Evolutionary conservation across 2,113 vertebrate species (phyloP).

Genomic region (Isurus oxyrinchus): DNA sequence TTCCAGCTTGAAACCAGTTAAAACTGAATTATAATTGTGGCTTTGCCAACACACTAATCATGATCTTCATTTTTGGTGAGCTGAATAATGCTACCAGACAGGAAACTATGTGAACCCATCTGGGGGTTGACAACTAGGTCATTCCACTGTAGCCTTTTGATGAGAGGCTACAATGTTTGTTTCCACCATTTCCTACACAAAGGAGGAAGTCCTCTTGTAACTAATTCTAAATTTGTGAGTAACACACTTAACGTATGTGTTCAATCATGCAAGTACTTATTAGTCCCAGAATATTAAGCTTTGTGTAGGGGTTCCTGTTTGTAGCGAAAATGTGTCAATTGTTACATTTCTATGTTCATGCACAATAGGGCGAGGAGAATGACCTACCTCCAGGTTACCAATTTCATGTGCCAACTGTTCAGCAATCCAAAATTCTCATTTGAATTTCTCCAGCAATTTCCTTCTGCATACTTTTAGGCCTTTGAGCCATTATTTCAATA

Average conservation of each 20-base stretch:
- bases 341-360: background rate
- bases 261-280: background rate
- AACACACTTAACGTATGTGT: background rate
- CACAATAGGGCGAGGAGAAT: background rate
- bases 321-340: background rate
- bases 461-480: background rate
- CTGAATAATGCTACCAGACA: background rate
- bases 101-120: background rate
- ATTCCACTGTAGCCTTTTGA: background rate
- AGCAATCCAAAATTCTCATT: background rate
- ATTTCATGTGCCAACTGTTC: background rate
- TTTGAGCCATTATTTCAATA: background rate
- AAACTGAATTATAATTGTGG: background rate
- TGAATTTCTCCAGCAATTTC: background rate
- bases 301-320: background rate
- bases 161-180: background rate
- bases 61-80: background rate
- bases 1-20: background rate
- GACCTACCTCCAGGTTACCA: background rate
- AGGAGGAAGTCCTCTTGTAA: background rate
- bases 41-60: background rate
- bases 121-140: background rate
- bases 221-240: background rate
- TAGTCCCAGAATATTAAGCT: background rate
- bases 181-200: background rate